A percentile compares a stretch with the other conserved stretches of the same genome.
These are phyloP conservation scores for Taenioides sp. DNA, from an alignment of 2,797 vertebrate species.

Conservation along the genomic window DNA sequence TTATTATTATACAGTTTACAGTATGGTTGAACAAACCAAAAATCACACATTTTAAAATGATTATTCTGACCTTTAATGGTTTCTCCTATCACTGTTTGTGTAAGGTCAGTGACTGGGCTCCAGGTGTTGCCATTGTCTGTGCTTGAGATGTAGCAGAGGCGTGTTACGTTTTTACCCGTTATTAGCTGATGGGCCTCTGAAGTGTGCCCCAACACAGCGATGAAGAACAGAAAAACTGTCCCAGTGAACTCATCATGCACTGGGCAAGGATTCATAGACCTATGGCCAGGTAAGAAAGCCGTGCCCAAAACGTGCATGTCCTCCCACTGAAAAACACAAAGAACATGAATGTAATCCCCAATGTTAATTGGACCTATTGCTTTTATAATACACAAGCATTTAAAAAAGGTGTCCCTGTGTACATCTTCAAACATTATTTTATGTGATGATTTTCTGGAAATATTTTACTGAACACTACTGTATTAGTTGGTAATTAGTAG, in stretches of 20 bases:
- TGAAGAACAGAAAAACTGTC: slow-evolving; percentile 95
- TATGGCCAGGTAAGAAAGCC: slow-evolving; percentile 82
- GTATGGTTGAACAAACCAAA: not conserved
- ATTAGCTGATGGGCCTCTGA: slow-evolving; percentile 88
- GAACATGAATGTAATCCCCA: not conserved
- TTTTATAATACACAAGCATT: not conserved
- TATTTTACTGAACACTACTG: too few relatives aligned
- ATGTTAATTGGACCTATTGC: not conserved
- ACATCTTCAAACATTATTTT: not conserved
- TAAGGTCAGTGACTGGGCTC: slow-evolving; percentile 85
- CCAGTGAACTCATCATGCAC: slow-evolving; percentile 87
- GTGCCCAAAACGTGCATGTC: slow-evolving; percentile 83
- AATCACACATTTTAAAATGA: not conserved
- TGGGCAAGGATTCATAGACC: slow-evolving; percentile 97
- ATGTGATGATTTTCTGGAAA: too few relatives aligned
- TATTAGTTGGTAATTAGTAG: too few relatives aligned
- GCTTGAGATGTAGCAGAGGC: slow-evolving; percentile 89
- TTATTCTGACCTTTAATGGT: slow-evolving; percentile 81
- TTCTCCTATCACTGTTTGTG: slow-evolving; percentile 82
- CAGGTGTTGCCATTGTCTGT: slow-evolving; percentile 85
- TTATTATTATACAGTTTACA: too few relatives aligned
- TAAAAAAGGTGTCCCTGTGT: not conserved
- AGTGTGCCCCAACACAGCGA: slow-evolving; percentile 87
- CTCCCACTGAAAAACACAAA: slow-evolving; percentile 82
- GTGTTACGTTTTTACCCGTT: slow-evolving; percentile 88